Conservation (phyloP, 2,797 vertebrate species). For the Eptatretus atami region DNA sequence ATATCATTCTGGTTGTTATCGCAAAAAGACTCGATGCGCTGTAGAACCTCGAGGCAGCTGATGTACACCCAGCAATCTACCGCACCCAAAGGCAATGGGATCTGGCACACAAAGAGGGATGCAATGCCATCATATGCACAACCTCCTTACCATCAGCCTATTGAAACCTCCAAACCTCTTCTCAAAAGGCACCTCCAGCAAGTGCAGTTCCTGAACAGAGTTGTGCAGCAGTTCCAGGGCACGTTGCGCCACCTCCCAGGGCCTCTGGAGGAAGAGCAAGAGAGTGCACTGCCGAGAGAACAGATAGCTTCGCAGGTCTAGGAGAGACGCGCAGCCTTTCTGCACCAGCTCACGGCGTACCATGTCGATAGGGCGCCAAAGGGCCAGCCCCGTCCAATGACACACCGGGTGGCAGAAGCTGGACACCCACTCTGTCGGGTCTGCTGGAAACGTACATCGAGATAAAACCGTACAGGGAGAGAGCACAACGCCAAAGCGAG, state of each 20-base stretch:
- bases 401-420: constrained; percentile 74
- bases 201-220: constrained; percentile 68
- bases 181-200: constrained; percentile 32
- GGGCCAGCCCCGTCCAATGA: constrained; percentile 59
- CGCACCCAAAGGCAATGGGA: constrained; percentile 50
- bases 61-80: constrained; percentile 95
- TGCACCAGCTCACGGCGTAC: constrained; percentile 74
- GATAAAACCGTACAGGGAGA: not conserved
- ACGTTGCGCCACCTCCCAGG: constrained; percentile 77
- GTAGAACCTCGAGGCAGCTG: constrained; percentile 82
- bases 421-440: constrained; percentile 79
- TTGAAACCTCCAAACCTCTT: no score
- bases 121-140: no score
- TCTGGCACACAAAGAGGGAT: constrained; percentile 16
- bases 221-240: constrained; percentile 80
- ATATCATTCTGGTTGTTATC: constrained; percentile 53
- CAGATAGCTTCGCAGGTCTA: constrained; percentile 79
- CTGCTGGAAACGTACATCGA: constrained; percentile 14
- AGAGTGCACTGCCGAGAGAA: constrained; percentile 91
- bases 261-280: constrained; percentile 71
- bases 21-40: constrained; percentile 78
- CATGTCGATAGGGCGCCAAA: constrained; percentile 86
- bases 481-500: no score
- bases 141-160: no score
- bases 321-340: constrained; percentile 41